These are phyloP conservation scores for Toxotes chatareus DNA, from an alignment of 2,113 vertebrate genomes.

Conservation along the genomic window DNA sequence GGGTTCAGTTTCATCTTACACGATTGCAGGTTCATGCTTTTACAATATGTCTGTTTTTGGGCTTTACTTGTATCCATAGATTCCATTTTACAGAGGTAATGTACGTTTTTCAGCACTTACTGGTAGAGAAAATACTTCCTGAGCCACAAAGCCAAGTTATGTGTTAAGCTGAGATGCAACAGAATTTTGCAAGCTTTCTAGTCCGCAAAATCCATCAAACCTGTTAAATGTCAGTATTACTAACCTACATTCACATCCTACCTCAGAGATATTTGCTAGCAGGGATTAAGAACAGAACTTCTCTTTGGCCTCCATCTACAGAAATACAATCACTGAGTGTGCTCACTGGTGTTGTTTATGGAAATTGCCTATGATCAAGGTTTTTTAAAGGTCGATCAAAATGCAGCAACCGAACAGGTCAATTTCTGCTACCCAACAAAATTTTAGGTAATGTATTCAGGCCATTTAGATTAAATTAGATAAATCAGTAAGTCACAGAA, in stretches of 20 bases:
- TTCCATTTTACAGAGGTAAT: neutral
- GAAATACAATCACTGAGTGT: too few relatives aligned
- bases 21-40: neutral
- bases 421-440: slow-evolving; percentile 10
- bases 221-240: neutral
- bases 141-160: too few relatives aligned
- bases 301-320: neutral
- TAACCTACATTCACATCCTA: neutral
- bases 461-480: neutral
- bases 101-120: neutral
- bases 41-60: neutral
- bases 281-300: too few relatives aligned
- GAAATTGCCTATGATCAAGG: neutral
- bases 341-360: too few relatives aligned
- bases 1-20: neutral
- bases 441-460: neutral
- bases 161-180: too few relatives aligned
- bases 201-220: neutral
- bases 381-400: neutral
- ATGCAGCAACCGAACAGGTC: neutral
- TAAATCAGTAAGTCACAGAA: neutral
- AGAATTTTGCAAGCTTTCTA: too few relatives aligned
- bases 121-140: too few relatives aligned
- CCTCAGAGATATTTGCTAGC: neutral
- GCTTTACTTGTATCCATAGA: neutral